Percentiles rank a stretch among this genome's conserved stretches.
Evolutionary conservation across 2,888 invertebrate genomes (phyloP).

Genomic region (Panopea generosa): DNA sequence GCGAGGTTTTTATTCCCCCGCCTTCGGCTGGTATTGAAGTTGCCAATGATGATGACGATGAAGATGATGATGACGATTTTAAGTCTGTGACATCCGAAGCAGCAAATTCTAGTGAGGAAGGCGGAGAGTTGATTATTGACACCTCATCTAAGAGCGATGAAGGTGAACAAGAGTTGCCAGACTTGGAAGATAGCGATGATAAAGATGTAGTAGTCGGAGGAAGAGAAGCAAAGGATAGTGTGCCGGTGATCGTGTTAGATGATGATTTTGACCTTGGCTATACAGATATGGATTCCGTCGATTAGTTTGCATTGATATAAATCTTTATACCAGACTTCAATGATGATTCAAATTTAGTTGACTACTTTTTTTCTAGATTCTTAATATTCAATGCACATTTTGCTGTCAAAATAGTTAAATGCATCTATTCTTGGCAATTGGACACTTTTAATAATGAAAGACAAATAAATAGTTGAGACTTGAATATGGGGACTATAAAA

Average conservation of each 20-base stretch:
- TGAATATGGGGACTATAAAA: too few species aligned
- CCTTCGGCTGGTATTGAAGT: slow-evolving; percentile 13
- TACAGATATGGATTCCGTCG: slow-evolving; percentile 81
- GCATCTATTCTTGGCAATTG: too few species aligned
- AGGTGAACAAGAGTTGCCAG: slow-evolving; percentile 32
- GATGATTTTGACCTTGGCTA: slow-evolving; percentile 63
- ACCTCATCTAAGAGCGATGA: slow-evolving; percentile 16
- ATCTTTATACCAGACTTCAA: too few species aligned
- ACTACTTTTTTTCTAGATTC: too few species aligned
- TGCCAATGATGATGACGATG: neutral
- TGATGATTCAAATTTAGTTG: too few species aligned
- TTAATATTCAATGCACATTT: too few species aligned
- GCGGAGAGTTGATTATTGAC: slow-evolving; percentile 46
- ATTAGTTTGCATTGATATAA: too few species aligned
- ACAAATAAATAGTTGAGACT: too few species aligned
- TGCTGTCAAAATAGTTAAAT: too few species aligned
- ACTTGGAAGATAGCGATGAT: slow-evolving; percentile 27
- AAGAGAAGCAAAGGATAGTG: slow-evolving; percentile 22
- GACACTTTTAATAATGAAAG: too few species aligned
- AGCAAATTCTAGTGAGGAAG: slow-evolving; percentile 20
- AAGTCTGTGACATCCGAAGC: slow-evolving; percentile 4
- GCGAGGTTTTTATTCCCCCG: slow-evolving; percentile 61
- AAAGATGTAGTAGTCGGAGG: slow-evolving; percentile 9
- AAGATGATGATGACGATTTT: slow-evolving; percentile 9
- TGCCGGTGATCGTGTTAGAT: slow-evolving; percentile 18